Base-by-base conservation (phyloP, 2,888 invertebrate genomes). In the Cryptus armator region DNA sequence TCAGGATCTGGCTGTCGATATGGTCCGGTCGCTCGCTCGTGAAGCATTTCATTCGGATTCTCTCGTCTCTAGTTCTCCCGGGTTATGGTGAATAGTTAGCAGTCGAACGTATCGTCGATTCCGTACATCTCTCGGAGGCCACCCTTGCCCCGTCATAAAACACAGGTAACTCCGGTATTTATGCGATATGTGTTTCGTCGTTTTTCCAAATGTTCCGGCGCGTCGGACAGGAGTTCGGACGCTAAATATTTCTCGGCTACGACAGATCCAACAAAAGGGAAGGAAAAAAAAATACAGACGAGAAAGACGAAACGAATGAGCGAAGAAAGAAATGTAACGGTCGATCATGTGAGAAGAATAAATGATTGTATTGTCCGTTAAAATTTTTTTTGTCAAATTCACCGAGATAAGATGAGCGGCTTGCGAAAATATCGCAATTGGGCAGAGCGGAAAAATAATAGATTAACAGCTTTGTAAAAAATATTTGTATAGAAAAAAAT, bases 121-220 rank as follows among this genome's bases (percentile, higher is more conserved):
- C 76, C 76, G 80, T 83, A 85, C 84, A 70, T 71, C 83, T 56
- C 75, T 9, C 37, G 43, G 67, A n/a, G 32, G 79, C 78, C 82
- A 64, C 81, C 59, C 81, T 85, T 71, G 75, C 86, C 87, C 37
- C 88, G 90, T 91, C 92, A 92, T 93, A 93, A 93, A 93, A 93
- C 93, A 93, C 91, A 91, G 92, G 91, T 93, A 93, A 93, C 92
- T 90, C 93, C 92, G 89, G 91, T 93, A 93, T 93, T 93, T 93
- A 93, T 93, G 92, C 89, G 89, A 86, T 86, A 86, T 89, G 91
- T 88, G 87, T 87, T 37, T 87, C 88, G 88, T 88, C 88, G 87
- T 85, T 87, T 81, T 74, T 56, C 74, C 70, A 56, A 59, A 66
- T 48, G 66, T 70, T 80, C 19, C 72, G 74, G 56, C 79, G 64